Conservation (phyloP, 2,797 vertebrate species). For the Catostomus latipinnis region DNA sequence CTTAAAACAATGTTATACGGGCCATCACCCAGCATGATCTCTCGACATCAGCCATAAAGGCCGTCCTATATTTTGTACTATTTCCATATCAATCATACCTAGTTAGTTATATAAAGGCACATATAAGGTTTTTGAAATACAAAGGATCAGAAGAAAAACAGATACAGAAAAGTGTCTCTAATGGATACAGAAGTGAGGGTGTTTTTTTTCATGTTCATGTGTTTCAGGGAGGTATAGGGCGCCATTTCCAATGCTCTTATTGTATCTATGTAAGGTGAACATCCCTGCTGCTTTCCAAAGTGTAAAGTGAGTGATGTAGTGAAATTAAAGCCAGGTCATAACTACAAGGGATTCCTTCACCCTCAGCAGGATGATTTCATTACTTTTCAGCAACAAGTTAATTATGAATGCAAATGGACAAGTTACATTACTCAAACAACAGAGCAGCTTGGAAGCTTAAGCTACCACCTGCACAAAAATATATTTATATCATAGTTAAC, state of each 20-base stretch:
- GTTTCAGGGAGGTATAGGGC: neutral
- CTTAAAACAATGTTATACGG: no score
- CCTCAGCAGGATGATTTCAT: neutral
- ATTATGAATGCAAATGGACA: no score
- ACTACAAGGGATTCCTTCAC: neutral
- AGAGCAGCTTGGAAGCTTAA: no score
- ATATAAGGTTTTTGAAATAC: neutral
- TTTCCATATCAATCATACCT: no score
- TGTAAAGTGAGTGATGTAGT: slow-evolving; percentile 2
- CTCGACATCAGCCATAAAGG: no score
- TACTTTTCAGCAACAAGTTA: neutral
- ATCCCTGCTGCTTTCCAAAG: neutral
- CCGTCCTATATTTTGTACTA: no score
- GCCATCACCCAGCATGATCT: no score
- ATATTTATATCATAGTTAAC: no score
- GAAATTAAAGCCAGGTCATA: neutral
- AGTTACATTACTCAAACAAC: no score
- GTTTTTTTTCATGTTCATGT: neutral
- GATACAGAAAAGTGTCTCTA: no score
- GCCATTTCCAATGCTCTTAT: neutral
- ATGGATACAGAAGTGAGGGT: neutral
- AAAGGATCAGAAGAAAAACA: neutral
- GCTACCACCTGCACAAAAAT: no score
- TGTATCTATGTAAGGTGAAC: slow-evolving; percentile 5
- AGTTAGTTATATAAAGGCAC: no score